Evolutionary conservation across 2,797 vertebrate genomes (phyloP).

Genomic region (Cuniculus paca): DNA sequence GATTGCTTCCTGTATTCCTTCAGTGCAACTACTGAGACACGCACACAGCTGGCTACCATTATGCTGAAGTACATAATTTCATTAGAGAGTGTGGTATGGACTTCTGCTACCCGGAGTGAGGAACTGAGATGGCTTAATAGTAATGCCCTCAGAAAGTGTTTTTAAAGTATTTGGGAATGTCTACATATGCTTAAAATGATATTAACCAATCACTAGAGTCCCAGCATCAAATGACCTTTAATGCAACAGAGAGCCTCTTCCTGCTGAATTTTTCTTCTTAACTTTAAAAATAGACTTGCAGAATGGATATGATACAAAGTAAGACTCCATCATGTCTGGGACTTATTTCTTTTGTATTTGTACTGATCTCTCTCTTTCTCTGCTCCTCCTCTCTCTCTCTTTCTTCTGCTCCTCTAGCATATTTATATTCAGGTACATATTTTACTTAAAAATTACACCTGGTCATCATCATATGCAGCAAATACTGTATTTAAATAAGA

Average conservation of each 20-base stretch:
- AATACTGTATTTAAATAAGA: not conserved
- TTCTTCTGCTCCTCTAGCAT: not conserved
- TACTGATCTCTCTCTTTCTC: not conserved
- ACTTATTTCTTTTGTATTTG: slow-evolving; percentile 45
- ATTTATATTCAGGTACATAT: not conserved
- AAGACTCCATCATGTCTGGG: not conserved
- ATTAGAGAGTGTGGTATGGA: not conserved
- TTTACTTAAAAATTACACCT: slow-evolving; percentile 37
- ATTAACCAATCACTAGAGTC: not conserved
- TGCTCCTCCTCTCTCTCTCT: not conserved
- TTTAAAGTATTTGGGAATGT: not conserved
- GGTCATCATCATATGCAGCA: slow-evolving; percentile 36
- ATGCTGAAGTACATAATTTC: not conserved
- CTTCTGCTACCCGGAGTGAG: not conserved
- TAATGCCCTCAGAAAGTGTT: slow-evolving; percentile 7
- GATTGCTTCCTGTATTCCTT: not conserved
- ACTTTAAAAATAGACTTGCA: slow-evolving; percentile 31
- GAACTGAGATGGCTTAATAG: not conserved
- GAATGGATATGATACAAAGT: slow-evolving; percentile 1
- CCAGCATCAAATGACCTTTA: slow-evolving; percentile 18
- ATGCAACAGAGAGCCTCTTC: not conserved
- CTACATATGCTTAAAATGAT: not conserved
- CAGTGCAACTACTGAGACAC: not conserved
- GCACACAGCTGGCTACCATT: not conserved
- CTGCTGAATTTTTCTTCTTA: not conserved